Evolutionary conservation across 1,140 invertebrate genomes (phyloP).

Genomic region (Lepidotrigona ventralis): DNA sequence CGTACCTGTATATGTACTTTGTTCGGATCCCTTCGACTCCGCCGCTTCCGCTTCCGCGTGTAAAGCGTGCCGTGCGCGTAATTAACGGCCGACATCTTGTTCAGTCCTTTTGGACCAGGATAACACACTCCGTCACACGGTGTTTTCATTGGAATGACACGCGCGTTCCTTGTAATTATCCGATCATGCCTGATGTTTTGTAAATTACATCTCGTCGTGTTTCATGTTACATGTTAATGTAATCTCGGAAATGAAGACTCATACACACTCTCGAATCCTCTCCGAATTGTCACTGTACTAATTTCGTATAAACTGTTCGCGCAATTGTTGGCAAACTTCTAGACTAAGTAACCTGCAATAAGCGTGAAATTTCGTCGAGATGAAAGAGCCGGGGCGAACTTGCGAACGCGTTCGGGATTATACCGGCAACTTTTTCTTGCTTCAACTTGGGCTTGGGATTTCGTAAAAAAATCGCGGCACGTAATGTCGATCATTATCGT

Average conservation of each 20-base stretch:
- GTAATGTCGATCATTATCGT: constrained; percentile 14
- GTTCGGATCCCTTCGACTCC: not conserved
- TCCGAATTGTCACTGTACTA: not conserved
- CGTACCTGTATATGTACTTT: not conserved
- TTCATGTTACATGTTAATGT: no score
- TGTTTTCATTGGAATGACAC: not conserved
- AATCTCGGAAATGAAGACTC: no score
- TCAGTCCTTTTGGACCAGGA: not conserved
- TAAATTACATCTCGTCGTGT: not conserved
- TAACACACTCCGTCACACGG: not conserved
- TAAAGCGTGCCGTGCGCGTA: not conserved
- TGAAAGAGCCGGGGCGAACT: not conserved
- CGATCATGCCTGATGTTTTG: no score
- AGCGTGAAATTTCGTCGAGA: constrained; percentile 9
- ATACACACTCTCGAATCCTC: not conserved
- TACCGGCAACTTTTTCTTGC: constrained; percentile 1
- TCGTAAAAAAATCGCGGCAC: constrained; percentile 9
- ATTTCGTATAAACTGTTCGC: not conserved
- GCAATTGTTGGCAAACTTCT: not conserved
- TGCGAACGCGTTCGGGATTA: not conserved
- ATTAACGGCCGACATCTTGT: not conserved
- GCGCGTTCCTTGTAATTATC: not conserved
- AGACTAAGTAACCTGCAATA: not conserved
- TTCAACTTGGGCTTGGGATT: constrained; percentile 11
- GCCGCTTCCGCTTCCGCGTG: constrained; percentile 10